Evolutionary conservation across 2,888 invertebrate genomes (phyloP), one percentile per base, ranked within the genome.

Genomic region (Julus scanicus): DNA sequence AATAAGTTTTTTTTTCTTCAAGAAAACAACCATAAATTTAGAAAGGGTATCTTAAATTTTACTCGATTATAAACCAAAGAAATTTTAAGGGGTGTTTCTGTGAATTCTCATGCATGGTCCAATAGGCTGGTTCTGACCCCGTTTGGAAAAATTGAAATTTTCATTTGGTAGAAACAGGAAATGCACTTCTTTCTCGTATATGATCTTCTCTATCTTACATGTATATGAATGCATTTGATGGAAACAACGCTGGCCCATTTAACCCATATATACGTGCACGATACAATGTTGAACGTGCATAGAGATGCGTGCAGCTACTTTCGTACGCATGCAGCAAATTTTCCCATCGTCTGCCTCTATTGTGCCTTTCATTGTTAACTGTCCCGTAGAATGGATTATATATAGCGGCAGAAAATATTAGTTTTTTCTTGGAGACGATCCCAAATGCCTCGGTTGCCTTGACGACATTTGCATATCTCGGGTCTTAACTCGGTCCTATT

Each of bases 381-480:
- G 71, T 71, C 71, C 71, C 71, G 71, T 71, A 71, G 71, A 71
- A 71, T 71, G 71, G 71, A 71, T 71, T 71, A 71, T 71, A 71
- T 71, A 71, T n/a, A 71, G 71, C 71, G 71, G 71, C 71, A 71
- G 71, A 71, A 71, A 71, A 71, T 71, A 71, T 71, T 71, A 71
- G 71, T 71, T 71, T 71, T 71, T 71, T 84, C n/a, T 84, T 40
- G 84, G 40, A 84, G 84, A 84, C 17, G 84, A 84, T 84, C 40
- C 84, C 84, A 40, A 84, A 84, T 44, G 84, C 84, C 84, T 84
- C 84, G 40, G 84, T 84, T 84, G 84, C 84, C 84, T 84, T 84
- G 84, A 84, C 84, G 84, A 84, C 84, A 84, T 84, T 84, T 84
- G 84, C 84, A 84, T 84, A 84, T 84, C 84, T 84, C 71, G 71